These are phyloP conservation scores for Fringilla coelebs DNA, from an alignment of 2,797 vertebrate genomes.

Conservation along the genomic window DNA sequence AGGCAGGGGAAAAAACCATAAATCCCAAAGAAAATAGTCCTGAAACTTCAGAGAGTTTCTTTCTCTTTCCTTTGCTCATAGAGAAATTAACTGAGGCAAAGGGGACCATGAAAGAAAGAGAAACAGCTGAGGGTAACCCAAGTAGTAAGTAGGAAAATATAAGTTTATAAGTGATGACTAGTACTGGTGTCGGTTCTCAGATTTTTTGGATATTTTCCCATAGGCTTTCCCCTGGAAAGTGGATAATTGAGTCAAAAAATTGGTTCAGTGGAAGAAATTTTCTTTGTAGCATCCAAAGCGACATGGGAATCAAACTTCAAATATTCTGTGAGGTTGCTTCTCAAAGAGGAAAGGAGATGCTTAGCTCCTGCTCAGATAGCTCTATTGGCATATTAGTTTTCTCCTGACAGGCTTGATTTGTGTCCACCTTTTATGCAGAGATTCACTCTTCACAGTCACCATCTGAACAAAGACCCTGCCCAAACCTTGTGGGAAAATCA, in stretches of 20 bases:
- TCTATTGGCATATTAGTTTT: background rate
- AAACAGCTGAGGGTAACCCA: background rate
- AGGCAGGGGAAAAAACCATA: background rate
- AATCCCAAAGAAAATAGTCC: background rate
- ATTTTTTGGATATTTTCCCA: background rate
- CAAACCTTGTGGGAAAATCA: background rate
- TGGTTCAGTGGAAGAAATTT: background rate
- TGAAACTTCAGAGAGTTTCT: background rate
- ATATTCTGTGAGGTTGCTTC: background rate
- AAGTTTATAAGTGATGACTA: background rate
- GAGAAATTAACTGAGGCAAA: background rate
- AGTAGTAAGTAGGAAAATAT: background rate
- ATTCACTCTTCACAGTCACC: background rate
- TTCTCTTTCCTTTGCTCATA: background rate
- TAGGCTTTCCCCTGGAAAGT: background rate
- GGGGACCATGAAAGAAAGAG: background rate
- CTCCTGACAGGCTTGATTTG: background rate
- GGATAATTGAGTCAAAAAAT: background rate
- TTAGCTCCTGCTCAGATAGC: background rate
- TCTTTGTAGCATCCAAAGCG: background rate
- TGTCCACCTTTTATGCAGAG: background rate
- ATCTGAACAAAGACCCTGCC: background rate
- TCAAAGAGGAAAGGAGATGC: background rate
- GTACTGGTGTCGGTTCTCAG: background rate
- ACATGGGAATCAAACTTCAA: background rate